Evolutionary conservation across 1,140 invertebrate genomes (phyloP).

Genomic region (Saccostrea glomerata): DNA sequence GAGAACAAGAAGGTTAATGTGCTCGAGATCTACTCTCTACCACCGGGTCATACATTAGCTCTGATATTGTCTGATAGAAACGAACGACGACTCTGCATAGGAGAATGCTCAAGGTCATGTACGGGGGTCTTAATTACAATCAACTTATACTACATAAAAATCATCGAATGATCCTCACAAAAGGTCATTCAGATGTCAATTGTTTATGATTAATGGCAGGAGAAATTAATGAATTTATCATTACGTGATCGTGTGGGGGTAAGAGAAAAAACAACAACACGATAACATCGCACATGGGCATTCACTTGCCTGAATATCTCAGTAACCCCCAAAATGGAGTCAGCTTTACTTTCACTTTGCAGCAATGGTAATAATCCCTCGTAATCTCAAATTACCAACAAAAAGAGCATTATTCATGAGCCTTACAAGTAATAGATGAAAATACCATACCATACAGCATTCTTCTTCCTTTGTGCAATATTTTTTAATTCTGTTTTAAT

Average conservation of each 20-base stretch:
- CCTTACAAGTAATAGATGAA: not conserved
- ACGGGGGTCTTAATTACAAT: not conserved
- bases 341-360: not conserved
- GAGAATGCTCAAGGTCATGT: no score
- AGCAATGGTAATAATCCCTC: not conserved
- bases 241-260: not conserved
- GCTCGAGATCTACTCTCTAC: no score
- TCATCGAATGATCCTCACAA: not conserved
- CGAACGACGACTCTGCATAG: no score
- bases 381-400: not conserved
- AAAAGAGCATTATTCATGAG: slow-evolving; percentile 30
- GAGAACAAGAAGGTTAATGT: no score
- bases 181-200: not conserved
- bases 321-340: not conserved
- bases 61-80: no score
- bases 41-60: no score
- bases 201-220: slow-evolving; percentile 5
- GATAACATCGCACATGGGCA: not conserved
- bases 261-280: not conserved
- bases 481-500: slow-evolving; percentile 7
- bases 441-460: not conserved
- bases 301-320: not conserved
- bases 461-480: slow-evolving; percentile 8
- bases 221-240: slow-evolving; percentile 18
- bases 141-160: not conserved